Conservation (phyloP, 2,888 invertebrate species). For the Eurois occulta region DNA sequence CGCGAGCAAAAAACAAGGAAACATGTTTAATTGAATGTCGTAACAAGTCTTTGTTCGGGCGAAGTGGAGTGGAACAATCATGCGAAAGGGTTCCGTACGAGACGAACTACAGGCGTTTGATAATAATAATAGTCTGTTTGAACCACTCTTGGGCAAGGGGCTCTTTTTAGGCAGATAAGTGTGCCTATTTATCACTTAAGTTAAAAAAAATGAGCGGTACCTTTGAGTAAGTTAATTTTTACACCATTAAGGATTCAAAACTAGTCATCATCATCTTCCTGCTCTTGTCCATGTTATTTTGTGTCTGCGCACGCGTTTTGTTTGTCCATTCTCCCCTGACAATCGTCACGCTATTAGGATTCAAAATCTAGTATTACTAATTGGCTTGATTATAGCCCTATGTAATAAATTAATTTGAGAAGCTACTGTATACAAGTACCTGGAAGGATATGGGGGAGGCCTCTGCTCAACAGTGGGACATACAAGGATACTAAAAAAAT, state of each 20-base stretch:
- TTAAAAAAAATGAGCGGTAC: not conserved
- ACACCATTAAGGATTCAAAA: not conserved
- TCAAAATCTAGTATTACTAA: not conserved
- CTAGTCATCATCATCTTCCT: too few species aligned
- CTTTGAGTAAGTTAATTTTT: not conserved
- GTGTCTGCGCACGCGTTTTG: too few species aligned
- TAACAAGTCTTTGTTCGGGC: constrained; percentile 62
- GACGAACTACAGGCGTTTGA: constrained; percentile 21
- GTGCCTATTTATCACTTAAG: not conserved
- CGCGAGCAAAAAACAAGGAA: constrained; percentile 60
- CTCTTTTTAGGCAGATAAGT: not conserved
- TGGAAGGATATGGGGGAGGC: too few species aligned
- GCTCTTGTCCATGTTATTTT: too few species aligned
- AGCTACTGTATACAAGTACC: not conserved
- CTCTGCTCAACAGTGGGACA: too few species aligned
- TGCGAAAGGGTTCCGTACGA: constrained; percentile 54
- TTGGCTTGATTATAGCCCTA: not conserved
- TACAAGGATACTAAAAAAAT: too few species aligned
- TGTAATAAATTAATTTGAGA: not conserved
- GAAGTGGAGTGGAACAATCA: constrained; percentile 62
- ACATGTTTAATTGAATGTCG: constrained; percentile 63
- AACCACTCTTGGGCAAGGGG: not conserved
- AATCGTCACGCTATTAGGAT: not conserved
- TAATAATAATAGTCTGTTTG: constrained; percentile 22
- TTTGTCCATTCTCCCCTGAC: too few species aligned